Evolutionary conservation across 2,888 invertebrate genomes (phyloP).

Genomic region (Camptogramma bilineatum): DNA sequence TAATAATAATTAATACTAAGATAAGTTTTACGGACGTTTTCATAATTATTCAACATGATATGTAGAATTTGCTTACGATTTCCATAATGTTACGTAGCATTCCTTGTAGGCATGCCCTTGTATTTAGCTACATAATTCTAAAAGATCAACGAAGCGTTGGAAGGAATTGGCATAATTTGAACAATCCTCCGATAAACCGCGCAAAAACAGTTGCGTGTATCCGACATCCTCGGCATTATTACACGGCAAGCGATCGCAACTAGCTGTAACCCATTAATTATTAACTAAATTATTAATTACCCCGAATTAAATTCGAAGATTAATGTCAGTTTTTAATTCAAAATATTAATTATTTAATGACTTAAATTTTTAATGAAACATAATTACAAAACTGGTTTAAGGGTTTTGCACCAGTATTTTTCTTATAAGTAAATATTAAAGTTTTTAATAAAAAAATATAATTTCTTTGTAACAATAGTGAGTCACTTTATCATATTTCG

Average conservation of each 20-base stretch:
- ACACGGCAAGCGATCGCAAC: conserved; percentile 19
- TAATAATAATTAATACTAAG: too few relatives aligned
- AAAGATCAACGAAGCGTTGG: conserved; percentile 27
- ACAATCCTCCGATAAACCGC: conserved; percentile 32
- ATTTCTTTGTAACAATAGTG: too few relatives aligned
- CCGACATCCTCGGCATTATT: conserved; percentile 51
- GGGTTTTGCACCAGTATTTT: too few relatives aligned
- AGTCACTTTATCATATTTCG: too few relatives aligned
- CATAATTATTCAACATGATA: background rate
- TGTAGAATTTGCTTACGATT: background rate
- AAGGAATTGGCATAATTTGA: conserved; percentile 40
- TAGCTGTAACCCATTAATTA: conserved; percentile 6
- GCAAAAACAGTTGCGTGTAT: conserved; percentile 52
- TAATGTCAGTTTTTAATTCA: conserved; percentile 1
- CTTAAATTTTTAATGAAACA: background rate
- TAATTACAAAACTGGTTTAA: background rate
- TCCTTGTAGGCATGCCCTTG: conserved; percentile 1
- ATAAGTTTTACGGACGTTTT: too few relatives aligned
- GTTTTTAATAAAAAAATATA: too few relatives aligned
- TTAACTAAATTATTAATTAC: background rate
- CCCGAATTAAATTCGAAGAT: background rate
- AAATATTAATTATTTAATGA: background rate
- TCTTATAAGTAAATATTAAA: too few relatives aligned
- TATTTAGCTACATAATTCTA: conserved; percentile 17
- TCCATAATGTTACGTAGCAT: background rate